Evolutionary conservation across 1,140 invertebrate genomes (phyloP).

Genomic region (Penaeus japonicus): DNA sequence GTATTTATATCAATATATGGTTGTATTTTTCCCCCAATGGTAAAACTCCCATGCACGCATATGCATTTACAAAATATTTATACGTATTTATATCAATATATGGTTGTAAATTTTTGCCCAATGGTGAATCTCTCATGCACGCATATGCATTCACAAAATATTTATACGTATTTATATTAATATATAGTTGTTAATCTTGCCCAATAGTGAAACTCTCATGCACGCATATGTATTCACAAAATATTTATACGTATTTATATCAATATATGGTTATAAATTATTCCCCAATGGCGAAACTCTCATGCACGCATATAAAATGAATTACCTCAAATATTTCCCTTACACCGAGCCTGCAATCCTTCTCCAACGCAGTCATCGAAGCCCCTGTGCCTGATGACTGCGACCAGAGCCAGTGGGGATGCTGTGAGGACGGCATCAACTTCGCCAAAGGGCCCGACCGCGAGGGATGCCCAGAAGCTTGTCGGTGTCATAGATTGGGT

Average conservation of each 20-base stretch:
- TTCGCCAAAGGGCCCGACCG: slow-evolving; percentile 78
- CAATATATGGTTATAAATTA: too few relatives aligned
- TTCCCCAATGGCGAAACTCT: too few relatives aligned
- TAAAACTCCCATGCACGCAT: neutral
- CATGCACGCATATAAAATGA: too few relatives aligned
- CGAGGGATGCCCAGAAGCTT: slow-evolving; percentile 80
- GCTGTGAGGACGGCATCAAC: slow-evolving; percentile 87
- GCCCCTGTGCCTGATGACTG: slow-evolving; percentile 66
- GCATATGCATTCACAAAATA: too few relatives aligned
- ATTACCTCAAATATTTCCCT: too few relatives aligned
- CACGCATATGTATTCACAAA: too few relatives aligned
- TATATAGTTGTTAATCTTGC: neutral
- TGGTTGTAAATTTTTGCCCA: too few relatives aligned
- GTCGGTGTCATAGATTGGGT: slow-evolving; percentile 72
- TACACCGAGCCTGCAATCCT: neutral
- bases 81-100: neutral
- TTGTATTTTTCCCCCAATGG: neutral
- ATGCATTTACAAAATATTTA: neutral
- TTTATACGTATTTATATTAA: too few relatives aligned
- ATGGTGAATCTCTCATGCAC: too few relatives aligned
- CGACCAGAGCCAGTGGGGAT: slow-evolving; percentile 78
- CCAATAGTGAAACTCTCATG: neutral
- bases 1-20: neutral
- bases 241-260: neutral
- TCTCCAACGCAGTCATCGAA: slow-evolving; percentile 46